Evolutionary conservation across 1,140 invertebrate genomes (phyloP), one percentile per base, ranked within the genome.

Genomic region (Leptopilina clavipes): DNA sequence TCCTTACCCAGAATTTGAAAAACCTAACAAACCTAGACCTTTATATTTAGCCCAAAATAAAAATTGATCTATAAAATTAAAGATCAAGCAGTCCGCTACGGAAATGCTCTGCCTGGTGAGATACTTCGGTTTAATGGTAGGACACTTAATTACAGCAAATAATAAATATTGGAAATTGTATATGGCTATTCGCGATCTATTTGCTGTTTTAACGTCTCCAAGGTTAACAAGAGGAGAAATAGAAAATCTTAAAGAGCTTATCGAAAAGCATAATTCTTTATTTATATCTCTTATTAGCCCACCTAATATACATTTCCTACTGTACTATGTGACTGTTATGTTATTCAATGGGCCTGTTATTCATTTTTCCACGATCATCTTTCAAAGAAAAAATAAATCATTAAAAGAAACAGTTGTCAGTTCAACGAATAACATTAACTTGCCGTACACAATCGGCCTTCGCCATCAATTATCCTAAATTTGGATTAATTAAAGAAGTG

Each of bases 251-350:
- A 71, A 52, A 25, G 45, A 76, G 11, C 44, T 76, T 0, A 71
- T 76, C 14, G 0, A 71, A 71, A 54, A 76, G 14, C 44, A 76
- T 71, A 71, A 71, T 44, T 22, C 22, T 44, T 14, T 76, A 17
- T 71, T 71, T 25, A 71, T 56, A 5, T 14, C n/a, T 18, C 45
- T 71, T 10, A 71, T 48, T 59, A 70, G 74, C 37, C 12, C 65
- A 54, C 74, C 70, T 25, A 76, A 76, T 22, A 76, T 76, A 70
- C 70, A 76, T n/a, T 17, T 76, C 8, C 25, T n/a, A 10, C n/a
- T 72, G 1, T 70, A 71, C n/a, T 76, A 76, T 37, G 14, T 54
- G 1, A 19, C 19, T 37, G 22, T 72, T 8, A 71, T 76, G 25
- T 9, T 52, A 11, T 56, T 44, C 0, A 52, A 52, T 76, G 65